A percentile compares a stretch with the other conserved stretches of the same genome.
phyloP scores from a whole-genome alignment of 1,140 invertebrate species.

The Paraescarpia echinospica region DNA sequence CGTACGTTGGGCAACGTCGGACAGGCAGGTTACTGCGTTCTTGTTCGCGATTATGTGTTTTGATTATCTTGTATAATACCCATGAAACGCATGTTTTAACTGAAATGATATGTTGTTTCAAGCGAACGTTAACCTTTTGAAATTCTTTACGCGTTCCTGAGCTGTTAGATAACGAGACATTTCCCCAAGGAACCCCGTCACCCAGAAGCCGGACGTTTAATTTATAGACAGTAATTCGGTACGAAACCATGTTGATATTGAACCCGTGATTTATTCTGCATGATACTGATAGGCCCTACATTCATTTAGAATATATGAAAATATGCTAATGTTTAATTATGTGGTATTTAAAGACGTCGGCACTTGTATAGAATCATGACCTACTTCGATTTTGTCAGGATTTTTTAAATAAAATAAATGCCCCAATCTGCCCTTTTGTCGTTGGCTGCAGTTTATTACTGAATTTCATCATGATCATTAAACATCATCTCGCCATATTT shows the following conservation, averaged over 20 bases:
- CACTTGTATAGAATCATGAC: too few species aligned
- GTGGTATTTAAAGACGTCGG: too few species aligned
- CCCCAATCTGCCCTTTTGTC: too few species aligned
- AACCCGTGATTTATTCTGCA: background rate
- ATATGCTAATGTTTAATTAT: background rate
- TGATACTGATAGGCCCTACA: background rate
- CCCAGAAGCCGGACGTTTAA: background rate
- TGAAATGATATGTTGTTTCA: conserved; percentile 1
- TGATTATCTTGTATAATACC: background rate
- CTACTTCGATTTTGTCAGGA: too few species aligned
- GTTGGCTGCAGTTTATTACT: too few species aligned
- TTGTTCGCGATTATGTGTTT: background rate
- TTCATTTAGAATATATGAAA: background rate
- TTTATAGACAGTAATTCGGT: background rate
- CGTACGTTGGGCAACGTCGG: background rate
- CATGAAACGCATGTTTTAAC: background rate
- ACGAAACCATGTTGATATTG: background rate
- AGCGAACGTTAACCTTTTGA: background rate
- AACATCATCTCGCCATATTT: too few species aligned
- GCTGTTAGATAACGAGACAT: background rate
- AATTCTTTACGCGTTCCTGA: background rate
- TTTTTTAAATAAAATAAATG: too few species aligned
- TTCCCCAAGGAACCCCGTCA: background rate
- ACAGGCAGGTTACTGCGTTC: background rate
- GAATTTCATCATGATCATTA: too few species aligned